phyloP scores from a whole-genome alignment of 2,888 invertebrate genomes.

The Carpatolechia fugitivella region DNA sequence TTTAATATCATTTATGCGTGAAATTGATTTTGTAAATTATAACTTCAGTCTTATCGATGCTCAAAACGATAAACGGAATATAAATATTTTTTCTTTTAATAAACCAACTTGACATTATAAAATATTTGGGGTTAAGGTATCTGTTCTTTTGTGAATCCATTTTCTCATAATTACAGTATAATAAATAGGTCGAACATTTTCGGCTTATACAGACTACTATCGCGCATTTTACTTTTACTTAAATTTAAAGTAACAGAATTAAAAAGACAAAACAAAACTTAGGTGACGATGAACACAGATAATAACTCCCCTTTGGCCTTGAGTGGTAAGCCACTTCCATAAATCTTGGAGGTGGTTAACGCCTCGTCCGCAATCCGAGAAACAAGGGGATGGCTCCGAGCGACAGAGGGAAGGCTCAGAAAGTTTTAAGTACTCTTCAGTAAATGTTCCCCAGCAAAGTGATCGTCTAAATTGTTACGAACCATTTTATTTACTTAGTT shows the following conservation, averaged over 20 bases:
- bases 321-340: constrained; percentile 63
- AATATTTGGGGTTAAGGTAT: too few species aligned
- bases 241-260: constrained; percentile 45
- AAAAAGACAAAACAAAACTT: constrained; percentile 52
- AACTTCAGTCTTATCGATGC: too few species aligned
- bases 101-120: too few species aligned
- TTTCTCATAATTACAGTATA: too few species aligned
- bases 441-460: constrained; percentile 56
- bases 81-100: too few species aligned
- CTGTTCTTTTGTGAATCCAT: too few species aligned
- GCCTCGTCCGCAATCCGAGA: constrained; percentile 59
- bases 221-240: neutral
- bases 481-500: constrained; percentile 47
- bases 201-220: too few species aligned
- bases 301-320: constrained; percentile 55
- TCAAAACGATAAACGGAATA: too few species aligned
- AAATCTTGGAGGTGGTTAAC: constrained; percentile 65
- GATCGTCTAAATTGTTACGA: constrained; percentile 54
- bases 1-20: too few species aligned
- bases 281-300: constrained; percentile 52
- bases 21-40: too few species aligned
- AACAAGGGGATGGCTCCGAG: constrained; percentile 54
- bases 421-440: constrained; percentile 64
- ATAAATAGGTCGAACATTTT: too few species aligned
- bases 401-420: constrained; percentile 49